Evolutionary conservation across 2,113 vertebrate genomes (phyloP).

Genomic region (Machaerirhynchus nigripectus): DNA sequence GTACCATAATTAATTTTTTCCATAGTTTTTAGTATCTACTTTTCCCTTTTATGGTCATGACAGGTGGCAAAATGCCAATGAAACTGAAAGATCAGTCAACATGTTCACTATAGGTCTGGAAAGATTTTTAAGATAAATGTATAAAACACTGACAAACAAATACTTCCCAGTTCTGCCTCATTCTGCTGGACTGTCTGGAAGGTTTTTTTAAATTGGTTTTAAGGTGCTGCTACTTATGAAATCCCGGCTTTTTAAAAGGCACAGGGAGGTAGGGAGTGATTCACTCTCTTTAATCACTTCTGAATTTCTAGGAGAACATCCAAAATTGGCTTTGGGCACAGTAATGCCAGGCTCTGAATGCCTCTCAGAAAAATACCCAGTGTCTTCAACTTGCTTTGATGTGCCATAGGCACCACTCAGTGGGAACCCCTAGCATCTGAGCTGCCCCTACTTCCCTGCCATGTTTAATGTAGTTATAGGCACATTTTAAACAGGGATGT

Average conservation of each 20-base stretch:
- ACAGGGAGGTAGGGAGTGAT: not conserved
- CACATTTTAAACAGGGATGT: not conserved
- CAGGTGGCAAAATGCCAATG: not conserved
- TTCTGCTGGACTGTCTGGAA: not conserved
- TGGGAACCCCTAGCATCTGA: not conserved
- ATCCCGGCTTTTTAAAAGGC: not conserved
- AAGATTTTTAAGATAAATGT: not conserved
- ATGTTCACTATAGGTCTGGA: not conserved
- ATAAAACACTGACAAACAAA: not conserved
- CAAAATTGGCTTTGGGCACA: not conserved
- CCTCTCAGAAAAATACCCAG: not conserved
- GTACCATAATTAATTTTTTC: conserved; percentile 14
- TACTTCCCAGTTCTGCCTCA: not conserved
- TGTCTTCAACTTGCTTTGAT: not conserved
- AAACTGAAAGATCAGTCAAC: not conserved
- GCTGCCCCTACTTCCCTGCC: not conserved
- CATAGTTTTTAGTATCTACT: not conserved
- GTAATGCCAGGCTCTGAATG: not conserved
- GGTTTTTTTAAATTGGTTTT: not conserved
- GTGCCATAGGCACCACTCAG: not conserved
- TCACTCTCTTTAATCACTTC: not conserved
- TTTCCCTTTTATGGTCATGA: not conserved
- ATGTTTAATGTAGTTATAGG: not conserved
- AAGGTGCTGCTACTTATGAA: not conserved
- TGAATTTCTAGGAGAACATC: not conserved